Evolutionary conservation across 2,113 vertebrate genomes (phyloP), one percentile per base, ranked within the genome.

Genomic region (Bostrychus sinensis): DNA sequence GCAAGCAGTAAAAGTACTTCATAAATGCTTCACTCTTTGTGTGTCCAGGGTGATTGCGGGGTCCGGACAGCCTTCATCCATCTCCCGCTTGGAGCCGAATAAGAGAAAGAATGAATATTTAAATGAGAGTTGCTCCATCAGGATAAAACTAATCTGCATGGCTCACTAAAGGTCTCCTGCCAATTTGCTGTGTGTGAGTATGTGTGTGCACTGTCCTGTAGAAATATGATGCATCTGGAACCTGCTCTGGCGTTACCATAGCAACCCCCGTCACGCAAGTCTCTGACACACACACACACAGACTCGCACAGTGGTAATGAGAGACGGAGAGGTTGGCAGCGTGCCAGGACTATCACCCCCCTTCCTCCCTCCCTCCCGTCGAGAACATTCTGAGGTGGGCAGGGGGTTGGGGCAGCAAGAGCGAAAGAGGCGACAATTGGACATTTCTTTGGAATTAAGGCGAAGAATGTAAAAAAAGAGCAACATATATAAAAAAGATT

Each of bases 101-200:
- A 67, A 77, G 61, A 75, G 66, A 61, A 62, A 68, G 75, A 87
- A 89, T 89, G 79, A 89, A 91, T 92, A 91, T 92, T 91, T 89
- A 89, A 91, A 91, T 91, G 79, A 77, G 85, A 84, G 78, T 53
- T 82, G 66, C 60, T 88, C 86, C 79, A 85, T 80, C 80, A 79
- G 36, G 86, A 89, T 90, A 79, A 82, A 89, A 88, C 53, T 66
- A 88, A 90, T 89, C 85, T 87, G 86, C 85, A 78, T 89, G 88
- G 75, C 75, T 78, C 81, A 58, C 81, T 84, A 68, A 3, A 87
- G 73, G 70, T 82, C 82, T 76, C 19, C 73, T 89, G 78, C 76
- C 78, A 80, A 50, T 76, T 75, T 13, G 83, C 43, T 55, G 22
- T 39, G 48, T 39, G 38, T 55, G 64, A 4, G 23, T 20, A 12